These are phyloP conservation scores for Pyrocoelia pectoralis DNA, from an alignment of 2,888 invertebrate species.

Conservation along the genomic window DNA sequence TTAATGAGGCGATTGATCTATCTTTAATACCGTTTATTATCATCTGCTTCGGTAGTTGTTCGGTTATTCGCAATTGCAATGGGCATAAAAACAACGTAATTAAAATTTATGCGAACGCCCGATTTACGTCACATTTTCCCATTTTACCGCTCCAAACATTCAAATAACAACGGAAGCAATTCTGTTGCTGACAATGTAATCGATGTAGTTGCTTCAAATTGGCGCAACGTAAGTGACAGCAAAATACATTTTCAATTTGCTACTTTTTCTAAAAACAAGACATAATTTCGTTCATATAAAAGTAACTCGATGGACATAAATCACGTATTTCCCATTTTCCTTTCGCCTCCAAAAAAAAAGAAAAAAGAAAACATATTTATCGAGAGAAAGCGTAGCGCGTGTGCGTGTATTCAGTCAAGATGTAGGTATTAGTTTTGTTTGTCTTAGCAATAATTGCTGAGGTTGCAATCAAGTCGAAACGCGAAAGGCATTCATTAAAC, in stretches of 20 bases:
- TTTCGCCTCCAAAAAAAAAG: no score
- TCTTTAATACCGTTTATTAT: background rate
- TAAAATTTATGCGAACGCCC: slow-evolving; percentile 2
- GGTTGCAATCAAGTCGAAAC: background rate
- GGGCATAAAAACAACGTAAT: slow-evolving; percentile 10
- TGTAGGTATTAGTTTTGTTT: background rate
- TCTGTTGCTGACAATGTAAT: background rate
- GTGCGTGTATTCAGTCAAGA: background rate
- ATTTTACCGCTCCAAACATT: background rate
- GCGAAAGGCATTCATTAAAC: slow-evolving; percentile 1
- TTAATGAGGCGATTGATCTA: background rate
- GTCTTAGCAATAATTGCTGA: slow-evolving; percentile 1
- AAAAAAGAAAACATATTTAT: no score
- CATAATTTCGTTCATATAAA: slow-evolving; percentile 1
- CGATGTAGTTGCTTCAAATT: background rate
- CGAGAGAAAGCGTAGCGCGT: background rate
- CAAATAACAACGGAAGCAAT: background rate
- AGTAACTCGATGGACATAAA: background rate
- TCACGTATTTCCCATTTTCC: background rate
- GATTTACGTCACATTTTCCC: background rate
- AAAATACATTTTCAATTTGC: background rate
- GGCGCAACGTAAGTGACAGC: background rate
- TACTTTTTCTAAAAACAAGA: slow-evolving; percentile 1
- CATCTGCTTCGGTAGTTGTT: background rate
- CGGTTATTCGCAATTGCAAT: background rate